phyloP scores from a whole-genome alignment of 2,113 vertebrate genomes.

The Synodontis membranacea region DNA sequence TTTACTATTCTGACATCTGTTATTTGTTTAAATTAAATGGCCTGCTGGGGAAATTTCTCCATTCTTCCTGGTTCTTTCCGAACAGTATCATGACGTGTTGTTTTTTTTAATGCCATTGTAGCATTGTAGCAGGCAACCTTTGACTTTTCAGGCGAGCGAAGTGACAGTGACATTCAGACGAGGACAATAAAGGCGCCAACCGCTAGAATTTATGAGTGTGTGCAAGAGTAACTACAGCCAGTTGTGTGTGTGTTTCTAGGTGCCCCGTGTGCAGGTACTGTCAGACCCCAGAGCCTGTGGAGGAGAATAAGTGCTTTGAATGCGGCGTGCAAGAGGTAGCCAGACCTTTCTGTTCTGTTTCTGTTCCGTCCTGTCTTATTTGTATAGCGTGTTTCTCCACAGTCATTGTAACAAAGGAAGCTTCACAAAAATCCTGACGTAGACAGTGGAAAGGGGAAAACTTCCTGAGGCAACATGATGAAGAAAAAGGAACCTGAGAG shows the following conservation, averaged over 20 bases:
- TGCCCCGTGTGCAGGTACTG: constrained; percentile 97
- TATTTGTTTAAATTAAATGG: constrained; percentile 10
- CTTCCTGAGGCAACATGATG: not conserved
- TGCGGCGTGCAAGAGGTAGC: constrained; percentile 98
- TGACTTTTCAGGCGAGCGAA: constrained; percentile 25
- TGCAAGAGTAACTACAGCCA: not conserved
- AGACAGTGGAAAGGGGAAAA: not conserved
- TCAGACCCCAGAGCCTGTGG: constrained; percentile 95
- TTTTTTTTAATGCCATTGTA: constrained; percentile 52
- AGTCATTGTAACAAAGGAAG: not conserved
- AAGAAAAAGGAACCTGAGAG: not conserved
- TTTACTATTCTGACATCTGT: constrained; percentile 23
- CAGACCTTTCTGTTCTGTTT: not conserved
- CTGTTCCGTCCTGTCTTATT: not conserved
- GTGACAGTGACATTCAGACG: constrained; percentile 8
- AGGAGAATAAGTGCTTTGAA: constrained; percentile 98
- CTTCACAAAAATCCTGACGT: not conserved
- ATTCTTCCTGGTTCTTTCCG: constrained; percentile 12
- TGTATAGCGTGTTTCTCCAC: not conserved
- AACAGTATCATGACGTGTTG: constrained; percentile 9
- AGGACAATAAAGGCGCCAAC: constrained; percentile 31
- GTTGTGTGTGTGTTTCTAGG: constrained; percentile 69
- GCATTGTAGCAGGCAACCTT: constrained; percentile 46
- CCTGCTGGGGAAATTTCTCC: constrained; percentile 54
- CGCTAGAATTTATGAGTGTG: not conserved